A percentile compares a stretch with the other conserved stretches of the same genome.
Evolutionary conservation across 2,797 vertebrate genomes (phyloP).

Genomic region (Danio choprae): DNA sequence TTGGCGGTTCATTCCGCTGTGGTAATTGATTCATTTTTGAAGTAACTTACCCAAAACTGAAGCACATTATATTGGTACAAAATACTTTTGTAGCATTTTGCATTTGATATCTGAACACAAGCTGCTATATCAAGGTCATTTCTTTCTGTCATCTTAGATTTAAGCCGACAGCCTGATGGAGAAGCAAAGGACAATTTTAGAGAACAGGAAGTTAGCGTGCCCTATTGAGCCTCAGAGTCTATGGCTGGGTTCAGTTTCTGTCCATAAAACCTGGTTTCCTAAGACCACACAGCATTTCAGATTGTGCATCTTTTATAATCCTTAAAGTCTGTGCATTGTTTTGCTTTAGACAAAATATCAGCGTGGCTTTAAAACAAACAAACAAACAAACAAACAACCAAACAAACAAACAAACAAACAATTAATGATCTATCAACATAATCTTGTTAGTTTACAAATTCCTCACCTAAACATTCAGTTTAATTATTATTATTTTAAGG

Average conservation of each 20-base stretch:
- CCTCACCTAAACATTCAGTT: neutral
- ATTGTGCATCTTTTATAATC: slow-evolving; percentile 7
- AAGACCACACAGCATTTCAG: neutral
- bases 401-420: too few relatives aligned
- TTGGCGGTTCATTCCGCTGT: too few relatives aligned
- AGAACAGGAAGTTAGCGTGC: slow-evolving; percentile 19
- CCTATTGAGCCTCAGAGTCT: neutral
- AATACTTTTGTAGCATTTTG: too few relatives aligned
- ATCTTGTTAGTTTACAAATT: neutral
- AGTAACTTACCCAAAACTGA: too few relatives aligned
- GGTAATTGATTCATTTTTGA: too few relatives aligned
- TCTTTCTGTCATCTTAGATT: neutral
- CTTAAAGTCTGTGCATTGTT: neutral
- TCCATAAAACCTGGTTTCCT: slow-evolving; percentile 4
- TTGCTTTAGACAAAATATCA: slow-evolving; percentile 17
- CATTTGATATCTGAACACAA: neutral
- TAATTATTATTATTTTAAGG: neutral
- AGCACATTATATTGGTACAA: too few relatives aligned
- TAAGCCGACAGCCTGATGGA: neutral
- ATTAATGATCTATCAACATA: neutral
- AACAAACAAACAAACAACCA: too few relatives aligned
- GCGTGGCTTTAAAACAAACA: too few relatives aligned
- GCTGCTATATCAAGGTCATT: neutral
- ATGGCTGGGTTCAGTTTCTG: slow-evolving; percentile 12
- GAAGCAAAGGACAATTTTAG: slow-evolving; percentile 7